Conservation (phyloP, 2,113 vertebrate species). For the Protomyctophum bolini region DNA sequence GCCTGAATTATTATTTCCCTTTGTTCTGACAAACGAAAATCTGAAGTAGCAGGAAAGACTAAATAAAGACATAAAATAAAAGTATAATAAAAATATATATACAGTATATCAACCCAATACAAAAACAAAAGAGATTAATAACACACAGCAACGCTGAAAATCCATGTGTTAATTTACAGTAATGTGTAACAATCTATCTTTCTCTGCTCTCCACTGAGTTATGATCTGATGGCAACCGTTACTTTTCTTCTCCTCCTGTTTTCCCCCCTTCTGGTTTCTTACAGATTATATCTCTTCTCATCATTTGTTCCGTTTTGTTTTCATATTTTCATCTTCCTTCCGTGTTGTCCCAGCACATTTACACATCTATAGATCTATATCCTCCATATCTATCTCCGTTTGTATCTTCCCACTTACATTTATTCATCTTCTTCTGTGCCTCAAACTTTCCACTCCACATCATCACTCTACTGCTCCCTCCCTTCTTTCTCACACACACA, state of each 20-base stretch:
- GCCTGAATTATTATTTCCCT: no score
- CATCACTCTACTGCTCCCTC: no score
- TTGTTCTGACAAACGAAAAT: no score
- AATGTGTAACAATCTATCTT: constrained; percentile 6
- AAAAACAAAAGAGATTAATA: not conserved
- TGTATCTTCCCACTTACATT: not conserved
- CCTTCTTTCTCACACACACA: no score
- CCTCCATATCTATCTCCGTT: not conserved
- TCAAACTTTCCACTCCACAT: no score
- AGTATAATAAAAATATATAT: not conserved
- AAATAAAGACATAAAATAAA: not conserved
- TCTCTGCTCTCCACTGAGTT: constrained; percentile 1
- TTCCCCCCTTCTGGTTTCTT: constrained; percentile 16
- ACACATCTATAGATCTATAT: not conserved
- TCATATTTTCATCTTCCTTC: not conserved
- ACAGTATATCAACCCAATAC: not conserved
- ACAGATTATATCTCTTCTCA: not conserved
- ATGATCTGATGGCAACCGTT: constrained; percentile 38
- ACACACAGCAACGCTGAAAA: not conserved
- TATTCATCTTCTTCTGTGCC: no score
- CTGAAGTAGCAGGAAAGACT: no score
- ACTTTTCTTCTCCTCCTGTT: constrained; percentile 10
- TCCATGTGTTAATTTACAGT: not conserved
- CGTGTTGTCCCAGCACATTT: not conserved
- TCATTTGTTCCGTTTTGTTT: not conserved